These are phyloP conservation scores for Machimus rusticus DNA, from an alignment of 2,888 invertebrate genomes.

Conservation along the genomic window DNA sequence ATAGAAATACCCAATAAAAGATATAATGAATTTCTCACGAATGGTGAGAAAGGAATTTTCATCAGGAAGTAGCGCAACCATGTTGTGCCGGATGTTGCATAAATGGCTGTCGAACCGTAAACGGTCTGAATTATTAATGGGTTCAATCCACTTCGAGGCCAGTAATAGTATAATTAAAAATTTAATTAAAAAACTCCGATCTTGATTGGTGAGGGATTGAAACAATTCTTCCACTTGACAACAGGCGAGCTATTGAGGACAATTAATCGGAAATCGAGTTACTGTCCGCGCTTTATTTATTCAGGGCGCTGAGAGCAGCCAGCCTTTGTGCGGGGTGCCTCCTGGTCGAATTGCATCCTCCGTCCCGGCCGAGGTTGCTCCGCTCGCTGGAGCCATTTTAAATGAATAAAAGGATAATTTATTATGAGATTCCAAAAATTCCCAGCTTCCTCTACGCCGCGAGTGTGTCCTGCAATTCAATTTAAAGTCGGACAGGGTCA, in stretches of 20 bases:
- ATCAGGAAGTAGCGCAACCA: neutral
- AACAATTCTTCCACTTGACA: constrained; percentile 8
- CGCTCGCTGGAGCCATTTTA: neutral
- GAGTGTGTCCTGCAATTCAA: neutral
- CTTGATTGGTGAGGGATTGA: constrained; percentile 15
- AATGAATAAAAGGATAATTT: constrained; percentile 26
- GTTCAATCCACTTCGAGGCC: neutral
- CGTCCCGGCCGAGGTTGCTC: neutral
- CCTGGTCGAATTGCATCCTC: neutral
- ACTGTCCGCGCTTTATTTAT: constrained; percentile 12
- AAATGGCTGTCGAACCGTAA: neutral
- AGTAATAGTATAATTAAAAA: constrained; percentile 20
- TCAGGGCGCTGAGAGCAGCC: neutral
- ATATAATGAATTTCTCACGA: neutral
- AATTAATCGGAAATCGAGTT: constrained; percentile 32
- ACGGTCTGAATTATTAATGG: neutral
- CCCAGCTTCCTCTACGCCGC: neutral
- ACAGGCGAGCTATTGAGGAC: constrained; percentile 5
- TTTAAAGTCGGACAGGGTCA: neutral
- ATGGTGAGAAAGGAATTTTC: neutral
- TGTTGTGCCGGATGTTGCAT: neutral
- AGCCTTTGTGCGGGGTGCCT: neutral
- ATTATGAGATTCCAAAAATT: constrained; percentile 11
- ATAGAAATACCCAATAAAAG: neutral
- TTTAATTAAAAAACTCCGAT: constrained; percentile 23